These are phyloP conservation scores for Sphaerophoria rueppellii DNA, from an alignment of 2,888 invertebrate species.

Conservation along the genomic window DNA sequence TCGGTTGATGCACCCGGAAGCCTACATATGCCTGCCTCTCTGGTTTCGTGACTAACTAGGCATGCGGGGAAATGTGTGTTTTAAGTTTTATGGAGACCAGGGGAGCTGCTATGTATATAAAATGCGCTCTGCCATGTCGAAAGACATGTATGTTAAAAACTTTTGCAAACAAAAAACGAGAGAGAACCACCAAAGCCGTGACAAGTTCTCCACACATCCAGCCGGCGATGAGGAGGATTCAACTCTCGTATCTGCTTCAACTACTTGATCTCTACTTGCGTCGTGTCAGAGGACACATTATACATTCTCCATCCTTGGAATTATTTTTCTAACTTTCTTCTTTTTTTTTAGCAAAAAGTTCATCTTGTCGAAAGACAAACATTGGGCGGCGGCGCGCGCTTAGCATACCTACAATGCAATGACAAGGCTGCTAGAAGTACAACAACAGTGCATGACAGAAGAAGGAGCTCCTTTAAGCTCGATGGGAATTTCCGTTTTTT, in stretches of 20 bases:
- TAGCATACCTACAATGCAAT: constrained; percentile 50
- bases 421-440: constrained; percentile 2
- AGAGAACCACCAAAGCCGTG: constrained; percentile 48
- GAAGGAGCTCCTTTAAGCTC: constrained; percentile 34
- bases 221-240: constrained; percentile 8
- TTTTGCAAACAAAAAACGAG: constrained; percentile 45
- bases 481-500: constrained; percentile 21
- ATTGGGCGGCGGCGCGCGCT: constrained; percentile 39
- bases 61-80: constrained; percentile 6
- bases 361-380: constrained; percentile 49
- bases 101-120: neutral
- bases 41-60: constrained; percentile 25
- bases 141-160: constrained; percentile 64
- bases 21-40: constrained; percentile 47
- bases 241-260: constrained; percentile 7
- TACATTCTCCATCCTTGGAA: constrained; percentile 58
- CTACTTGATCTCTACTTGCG: constrained; percentile 35
- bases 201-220: constrained; percentile 42
- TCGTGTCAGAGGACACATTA: constrained; percentile 62
- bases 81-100: constrained; percentile 4
- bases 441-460: constrained; percentile 26
- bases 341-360: constrained; percentile 38
- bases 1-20: constrained; percentile 74
- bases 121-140: constrained; percentile 39
- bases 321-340: constrained; percentile 29